Evolutionary conservation across 2,113 vertebrate genomes (phyloP), one percentile per base, ranked within the genome.

Genomic region (Phaetusa simplex): DNA sequence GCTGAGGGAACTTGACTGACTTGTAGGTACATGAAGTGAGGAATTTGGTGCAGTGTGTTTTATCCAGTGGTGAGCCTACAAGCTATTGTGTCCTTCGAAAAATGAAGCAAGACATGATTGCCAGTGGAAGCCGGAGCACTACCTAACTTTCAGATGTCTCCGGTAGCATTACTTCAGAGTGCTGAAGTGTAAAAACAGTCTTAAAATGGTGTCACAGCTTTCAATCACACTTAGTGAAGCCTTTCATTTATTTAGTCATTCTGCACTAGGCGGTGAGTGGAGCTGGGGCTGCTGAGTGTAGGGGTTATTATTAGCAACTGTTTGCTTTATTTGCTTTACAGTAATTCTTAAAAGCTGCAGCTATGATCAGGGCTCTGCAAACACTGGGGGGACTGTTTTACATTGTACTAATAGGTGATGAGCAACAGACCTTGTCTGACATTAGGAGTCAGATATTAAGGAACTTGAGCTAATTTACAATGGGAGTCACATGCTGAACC

Each of bases 191-290:
- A 19, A 85, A 86, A 89, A 6, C 11, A 77, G 40, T 7, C 32
- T 80, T 11, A 27, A 92, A 83, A 67, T 55, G 47, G 90, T 85
- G 84, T 45, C 82, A 79, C 34, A 74, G 83, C 83, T 89, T 70
- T 53, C 74, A 27, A 1, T 42, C 8, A 3, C 47, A 14, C 13
- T 13, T 8, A 20, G 36, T 7, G 73, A 6, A 80, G 67, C 40
- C 21, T 81, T 66, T 79, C 9, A 3, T 34, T 49, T 58, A 59
- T 62, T 11, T 29, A 13, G 64, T 24, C 14, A 1, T 43, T 30
- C 52, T 49, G 64, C 42, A 18, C 52, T 30, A 50, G 53, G 86
- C 52, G 27, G 13, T 4, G 42, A 36, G 86, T 58, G 69, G 47
- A 80, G 59, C 17, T 65, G 49, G 55, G 38, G 27, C 64, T 64